Base-by-base conservation (phyloP, 2,888 invertebrate genomes). In the Stomorhina lunata region DNA sequence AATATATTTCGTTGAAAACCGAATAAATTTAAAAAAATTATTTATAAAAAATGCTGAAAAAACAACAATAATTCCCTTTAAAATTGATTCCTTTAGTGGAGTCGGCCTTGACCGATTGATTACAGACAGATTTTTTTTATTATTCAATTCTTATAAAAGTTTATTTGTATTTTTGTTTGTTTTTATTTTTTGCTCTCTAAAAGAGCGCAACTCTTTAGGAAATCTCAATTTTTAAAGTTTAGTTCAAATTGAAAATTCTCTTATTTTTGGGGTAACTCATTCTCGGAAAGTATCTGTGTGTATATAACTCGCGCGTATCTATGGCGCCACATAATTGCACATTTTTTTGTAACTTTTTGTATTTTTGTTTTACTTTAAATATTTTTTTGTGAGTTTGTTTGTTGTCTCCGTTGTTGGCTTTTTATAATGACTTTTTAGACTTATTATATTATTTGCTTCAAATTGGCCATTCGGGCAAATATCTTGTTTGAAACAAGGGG, bases 281-380 rank as follows among this genome's bases (percentile, higher is more conserved):
- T 32, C 32, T 37, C 57, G n/a, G n/a, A n/a, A n/a, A 48, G 32
- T 40, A 34, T 66, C 34, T 48, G 29, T 48, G 37, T 57, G 25
- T 43, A 65, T 78, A 61, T 53, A 77, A 69, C 29, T 43, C 53
- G 68, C 50, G 40, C 68, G 57, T 79, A 79, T 50, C 79, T 61
- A 76, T 80, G 82, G 82, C 82, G 82, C 82, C 82, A 82, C 53
- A 80, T 82, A 79, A 82, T 82, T 82, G 82, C 79, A 82, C 53
- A 53, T 79, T 73, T 66, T 72, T 32, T 79, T 65, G 27, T 63
- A 43, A n/a, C 37, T 76, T 76, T 68, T 72, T 71, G 79, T 59
- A 82, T 55, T 45, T 6, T 77, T 69, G 61, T 48, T 61, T 48
- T 55, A 45, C 45, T 76, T 77, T 9, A 77, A 66, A 63, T 43